phyloP scores from a whole-genome alignment of 2,113 vertebrate genomes.

The Hipposideros armiger region DNA sequence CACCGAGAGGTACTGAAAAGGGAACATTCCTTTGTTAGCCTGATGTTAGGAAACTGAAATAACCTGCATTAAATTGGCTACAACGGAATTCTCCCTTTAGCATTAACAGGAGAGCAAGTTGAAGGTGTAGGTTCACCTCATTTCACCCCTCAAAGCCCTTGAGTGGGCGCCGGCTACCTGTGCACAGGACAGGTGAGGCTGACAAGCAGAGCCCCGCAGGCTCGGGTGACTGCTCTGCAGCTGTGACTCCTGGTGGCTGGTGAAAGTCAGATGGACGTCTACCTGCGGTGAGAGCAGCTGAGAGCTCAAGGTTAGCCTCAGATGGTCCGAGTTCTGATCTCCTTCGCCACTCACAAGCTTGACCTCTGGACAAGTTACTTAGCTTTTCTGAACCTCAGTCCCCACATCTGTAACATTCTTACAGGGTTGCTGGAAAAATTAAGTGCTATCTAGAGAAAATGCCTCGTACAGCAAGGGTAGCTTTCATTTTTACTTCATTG shows the following conservation, averaged over 20 bases:
- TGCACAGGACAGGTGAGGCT: neutral
- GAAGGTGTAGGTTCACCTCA: neutral
- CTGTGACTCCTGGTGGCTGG: neutral
- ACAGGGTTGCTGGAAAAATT: neutral
- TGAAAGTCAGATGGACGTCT: fast-evolving
- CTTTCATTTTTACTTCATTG: neutral
- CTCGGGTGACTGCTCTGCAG: fast-evolving
- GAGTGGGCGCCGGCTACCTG: fast-evolving
- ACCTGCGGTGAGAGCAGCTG: fast-evolving
- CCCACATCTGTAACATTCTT: neutral
- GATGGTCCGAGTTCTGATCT: neutral
- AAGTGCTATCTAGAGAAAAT: neutral
- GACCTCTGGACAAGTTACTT: neutral
- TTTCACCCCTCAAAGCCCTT: neutral
- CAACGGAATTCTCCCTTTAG: neutral
- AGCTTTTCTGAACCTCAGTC: neutral
- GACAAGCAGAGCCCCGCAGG: fast-evolving
- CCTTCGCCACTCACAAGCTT: neutral
- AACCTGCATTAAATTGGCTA: neutral
- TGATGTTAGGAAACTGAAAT: slow-evolving; percentile 6
- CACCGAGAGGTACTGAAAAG: slow-evolving; percentile 33
- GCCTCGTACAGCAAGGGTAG: neutral
- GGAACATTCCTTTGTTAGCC: neutral
- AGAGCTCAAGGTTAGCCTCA: neutral
- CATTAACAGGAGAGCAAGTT: neutral